Base-by-base conservation (phyloP, 2,113 vertebrate species). In the Burhinus bistriatus region DNA sequence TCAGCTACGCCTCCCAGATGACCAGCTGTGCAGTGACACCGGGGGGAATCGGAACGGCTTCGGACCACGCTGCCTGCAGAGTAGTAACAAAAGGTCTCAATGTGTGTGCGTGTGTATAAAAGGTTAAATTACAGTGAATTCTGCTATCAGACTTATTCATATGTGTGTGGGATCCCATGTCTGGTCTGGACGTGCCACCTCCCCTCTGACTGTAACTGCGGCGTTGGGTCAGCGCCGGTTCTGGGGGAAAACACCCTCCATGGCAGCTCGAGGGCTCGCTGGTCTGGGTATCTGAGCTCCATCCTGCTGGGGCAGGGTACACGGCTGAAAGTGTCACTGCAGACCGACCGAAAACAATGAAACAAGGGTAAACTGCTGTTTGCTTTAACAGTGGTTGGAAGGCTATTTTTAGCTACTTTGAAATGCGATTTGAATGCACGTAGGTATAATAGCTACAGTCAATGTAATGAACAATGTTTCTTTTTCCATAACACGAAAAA, bases 1-100 rank as follows among this genome's bases (percentile, higher is more conserved):
- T 73, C 73, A 21, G 5, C 40, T 2, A 11, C 6, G 18, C 45
- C 55, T 52, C 66, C 51, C 49, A 5, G 66, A 15, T n/a, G 42
- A 15, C 32, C 36, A 4, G 4, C 81, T 23, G 62, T 23, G 68
- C 6, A 0, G 40, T 17, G 45, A 17, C 78, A 64, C 66, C 15
- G 1, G 34, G 32, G 32, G 19, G 20, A 3, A n/a, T 13, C 30
- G 3, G 22, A 26, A 9, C 2, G 1, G 38, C 62, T 62, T 30
- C 47, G 20, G 27, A 17, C 72, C 79, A 8, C 5, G 3, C 38
- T 15, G 32, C 10, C 64, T 11, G 15, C 42, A 4, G 36, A 36
- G 42, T 0, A 25, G 38, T 25, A 29, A 12, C 4, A 11, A 15
- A 38, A 47, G 26, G 45, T 19, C n/a, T 38, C 21, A 21, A n/a